phyloP scores from a whole-genome alignment of 2,797 vertebrate genomes.

The Poeciliopsis infans region DNA sequence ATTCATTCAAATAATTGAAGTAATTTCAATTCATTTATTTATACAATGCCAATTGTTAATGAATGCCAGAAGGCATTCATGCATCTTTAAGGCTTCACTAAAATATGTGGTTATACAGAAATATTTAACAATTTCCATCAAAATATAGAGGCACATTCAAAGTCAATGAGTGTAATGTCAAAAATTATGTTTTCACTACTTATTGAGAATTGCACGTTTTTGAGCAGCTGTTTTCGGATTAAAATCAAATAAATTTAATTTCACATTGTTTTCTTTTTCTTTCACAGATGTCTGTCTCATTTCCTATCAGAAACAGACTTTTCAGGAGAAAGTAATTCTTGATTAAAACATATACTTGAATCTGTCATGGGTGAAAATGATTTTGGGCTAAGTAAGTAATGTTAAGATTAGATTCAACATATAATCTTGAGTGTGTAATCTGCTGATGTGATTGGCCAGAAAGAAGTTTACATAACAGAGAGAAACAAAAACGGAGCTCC shows the following conservation, averaged over 20 bases:
- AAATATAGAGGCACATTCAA: background rate
- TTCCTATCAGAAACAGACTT: background rate
- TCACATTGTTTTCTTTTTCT: background rate
- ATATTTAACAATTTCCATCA: background rate
- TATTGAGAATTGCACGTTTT: too few species aligned
- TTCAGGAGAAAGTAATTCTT: background rate
- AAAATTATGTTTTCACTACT: too few species aligned
- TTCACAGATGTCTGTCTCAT: background rate
- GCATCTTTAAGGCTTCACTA: too few species aligned
- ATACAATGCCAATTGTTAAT: background rate
- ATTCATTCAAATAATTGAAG: background rate
- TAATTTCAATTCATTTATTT: background rate
- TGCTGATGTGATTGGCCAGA: background rate
- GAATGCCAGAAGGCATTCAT: background rate
- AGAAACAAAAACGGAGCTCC: background rate
- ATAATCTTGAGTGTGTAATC: background rate
- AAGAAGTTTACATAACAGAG: background rate
- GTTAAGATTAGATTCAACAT: background rate
- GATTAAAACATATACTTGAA: background rate
- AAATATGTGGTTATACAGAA: too few species aligned
- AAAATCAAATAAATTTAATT: background rate
- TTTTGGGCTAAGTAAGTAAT: background rate
- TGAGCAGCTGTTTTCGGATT: too few species aligned
- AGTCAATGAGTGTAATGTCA: background rate
- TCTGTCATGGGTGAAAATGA: background rate